Evolutionary conservation across 2,888 invertebrate genomes (phyloP).

Genomic region (Leucophora obtusa): DNA sequence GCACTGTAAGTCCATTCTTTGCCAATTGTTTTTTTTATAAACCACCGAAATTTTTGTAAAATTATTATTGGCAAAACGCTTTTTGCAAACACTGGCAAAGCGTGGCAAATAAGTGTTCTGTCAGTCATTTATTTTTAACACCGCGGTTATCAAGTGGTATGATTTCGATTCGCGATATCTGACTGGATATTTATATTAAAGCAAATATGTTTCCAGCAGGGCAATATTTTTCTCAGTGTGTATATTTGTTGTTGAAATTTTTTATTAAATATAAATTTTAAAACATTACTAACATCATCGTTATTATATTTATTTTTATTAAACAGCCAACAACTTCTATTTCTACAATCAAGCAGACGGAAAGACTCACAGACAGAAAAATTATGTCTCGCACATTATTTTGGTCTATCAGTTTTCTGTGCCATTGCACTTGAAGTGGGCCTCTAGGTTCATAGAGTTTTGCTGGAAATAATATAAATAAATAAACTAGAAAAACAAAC

Average conservation of each 20-base stretch:
- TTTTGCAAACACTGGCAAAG: too few species aligned
- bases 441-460: constrained; percentile 40
- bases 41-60: too few species aligned
- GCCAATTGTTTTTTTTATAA: too few species aligned
- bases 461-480: not conserved
- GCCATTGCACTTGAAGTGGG: constrained; percentile 58
- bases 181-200: too few species aligned
- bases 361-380: constrained; percentile 22
- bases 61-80: too few species aligned
- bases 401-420: constrained; percentile 57
- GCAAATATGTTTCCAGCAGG: too few species aligned
- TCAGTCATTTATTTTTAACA: too few species aligned
- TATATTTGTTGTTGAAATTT: not conserved
- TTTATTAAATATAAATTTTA: not conserved
- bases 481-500: not conserved
- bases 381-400: constrained; percentile 40
- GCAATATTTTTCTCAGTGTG: not conserved
- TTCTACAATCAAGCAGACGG: constrained; percentile 23
- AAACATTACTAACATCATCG: not conserved
- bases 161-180: too few species aligned
- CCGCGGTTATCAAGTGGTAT: too few species aligned
- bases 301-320: constrained; percentile 25
- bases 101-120: too few species aligned
- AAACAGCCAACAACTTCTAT: constrained; percentile 7
- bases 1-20: too few species aligned